phyloP scores from a whole-genome alignment of 2,797 vertebrate species.

The Falco rusticolus region DNA sequence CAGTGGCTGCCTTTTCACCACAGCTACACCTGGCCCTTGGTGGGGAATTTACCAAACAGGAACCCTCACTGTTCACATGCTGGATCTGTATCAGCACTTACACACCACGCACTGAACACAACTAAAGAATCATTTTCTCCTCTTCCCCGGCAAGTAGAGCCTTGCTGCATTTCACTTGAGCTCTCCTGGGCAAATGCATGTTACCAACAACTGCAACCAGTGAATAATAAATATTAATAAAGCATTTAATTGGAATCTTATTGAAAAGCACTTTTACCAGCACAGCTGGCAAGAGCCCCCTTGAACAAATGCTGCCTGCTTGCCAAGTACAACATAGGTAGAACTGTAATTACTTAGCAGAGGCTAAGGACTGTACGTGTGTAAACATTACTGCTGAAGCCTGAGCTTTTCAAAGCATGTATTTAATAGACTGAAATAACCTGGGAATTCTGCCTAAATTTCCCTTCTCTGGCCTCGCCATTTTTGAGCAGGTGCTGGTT shows the following conservation, averaged over 20 bases:
- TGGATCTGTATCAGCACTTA: background rate
- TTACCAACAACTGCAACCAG: background rate
- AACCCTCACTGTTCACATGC: rapidly evolving
- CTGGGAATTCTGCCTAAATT: background rate
- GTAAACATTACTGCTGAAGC: background rate
- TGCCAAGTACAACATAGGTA: constrained; percentile 29
- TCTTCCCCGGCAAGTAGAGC: background rate
- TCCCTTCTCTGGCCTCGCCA: background rate
- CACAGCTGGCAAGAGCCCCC: constrained; percentile 6
- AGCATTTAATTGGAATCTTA: background rate
- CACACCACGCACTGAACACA: background rate
- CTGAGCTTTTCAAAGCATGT: background rate
- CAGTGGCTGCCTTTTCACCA: background rate
- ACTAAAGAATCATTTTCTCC: rapidly evolving
- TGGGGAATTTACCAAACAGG: background rate
- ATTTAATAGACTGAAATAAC: background rate
- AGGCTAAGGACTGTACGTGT: background rate
- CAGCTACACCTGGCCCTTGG: background rate
- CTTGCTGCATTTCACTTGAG: background rate
- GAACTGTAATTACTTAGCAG: constrained; percentile 12
- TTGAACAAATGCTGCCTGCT: constrained; percentile 22
- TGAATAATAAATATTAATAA: constrained; percentile 59
- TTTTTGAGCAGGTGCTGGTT: background rate
- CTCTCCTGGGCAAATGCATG: background rate
- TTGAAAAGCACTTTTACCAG: constrained; percentile 26